Conservation (phyloP, 2,888 invertebrate genomes). For the Ormyrus pomaceus region DNA sequence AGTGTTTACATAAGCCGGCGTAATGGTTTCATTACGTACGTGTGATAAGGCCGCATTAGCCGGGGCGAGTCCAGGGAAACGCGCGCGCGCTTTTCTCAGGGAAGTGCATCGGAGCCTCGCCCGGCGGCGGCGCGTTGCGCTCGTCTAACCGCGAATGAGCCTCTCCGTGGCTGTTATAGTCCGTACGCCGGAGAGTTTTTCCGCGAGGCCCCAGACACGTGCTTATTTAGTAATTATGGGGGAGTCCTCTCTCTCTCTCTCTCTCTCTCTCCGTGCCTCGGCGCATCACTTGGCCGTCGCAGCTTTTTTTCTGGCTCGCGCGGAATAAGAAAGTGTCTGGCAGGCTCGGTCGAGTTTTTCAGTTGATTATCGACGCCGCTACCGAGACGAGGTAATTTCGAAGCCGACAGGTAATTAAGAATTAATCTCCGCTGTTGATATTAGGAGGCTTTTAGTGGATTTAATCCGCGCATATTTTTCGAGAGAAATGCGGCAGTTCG, state of each 20-base stretch:
- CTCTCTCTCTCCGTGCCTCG: neutral
- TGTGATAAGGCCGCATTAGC: constrained; percentile 62
- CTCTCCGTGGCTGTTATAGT: neutral
- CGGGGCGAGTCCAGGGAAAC: neutral
- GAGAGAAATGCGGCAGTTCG: no score
- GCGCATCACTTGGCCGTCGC: neutral
- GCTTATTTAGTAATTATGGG: constrained; percentile 60
- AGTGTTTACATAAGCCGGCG: constrained; percentile 58
- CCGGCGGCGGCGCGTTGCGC: no score
- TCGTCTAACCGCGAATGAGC: neutral
- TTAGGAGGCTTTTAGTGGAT: no score
- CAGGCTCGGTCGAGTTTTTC: constrained; percentile 9
- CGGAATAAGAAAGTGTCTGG: constrained; percentile 5
- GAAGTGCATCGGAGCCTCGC: constrained; percentile 40
- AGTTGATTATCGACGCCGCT: neutral
- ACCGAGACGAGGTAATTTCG: no score
- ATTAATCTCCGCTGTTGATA: no score
- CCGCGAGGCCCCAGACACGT: constrained; percentile 34
- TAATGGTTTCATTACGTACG: constrained; percentile 64
- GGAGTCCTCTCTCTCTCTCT: constrained; percentile 4
- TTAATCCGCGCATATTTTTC: no score
- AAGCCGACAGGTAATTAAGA: no score
- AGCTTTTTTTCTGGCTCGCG: neutral
- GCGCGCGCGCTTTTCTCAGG: constrained; percentile 57
- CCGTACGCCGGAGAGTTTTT: neutral